phyloP scores from a whole-genome alignment of 2,113 vertebrate species.

The Astatotilapia flaviijosephi region DNA sequence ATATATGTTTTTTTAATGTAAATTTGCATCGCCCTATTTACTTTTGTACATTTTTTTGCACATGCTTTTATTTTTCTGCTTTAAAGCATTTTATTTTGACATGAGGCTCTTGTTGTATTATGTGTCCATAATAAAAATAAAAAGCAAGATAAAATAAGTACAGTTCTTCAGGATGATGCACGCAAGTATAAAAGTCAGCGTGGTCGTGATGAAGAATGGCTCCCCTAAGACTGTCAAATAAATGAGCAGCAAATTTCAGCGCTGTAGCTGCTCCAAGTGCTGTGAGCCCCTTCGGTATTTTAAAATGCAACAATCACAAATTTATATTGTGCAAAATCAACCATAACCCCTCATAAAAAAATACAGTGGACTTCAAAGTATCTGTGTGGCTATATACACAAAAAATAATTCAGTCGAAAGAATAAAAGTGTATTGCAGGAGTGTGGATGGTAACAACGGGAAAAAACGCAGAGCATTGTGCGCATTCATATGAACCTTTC shows the following conservation, averaged over 20 bases:
- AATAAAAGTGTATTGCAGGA: not conserved
- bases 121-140: not conserved
- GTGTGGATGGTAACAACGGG: not conserved
- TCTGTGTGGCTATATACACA: not conserved
- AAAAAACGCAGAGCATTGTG: not conserved
- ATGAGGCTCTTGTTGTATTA: not conserved
- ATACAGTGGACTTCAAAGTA: not conserved
- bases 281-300: not conserved
- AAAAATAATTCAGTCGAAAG: not conserved
- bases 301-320: not conserved
- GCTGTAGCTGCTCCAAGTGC: not conserved
- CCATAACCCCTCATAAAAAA: not conserved
- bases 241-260: not conserved
- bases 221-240: not conserved
- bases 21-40: not conserved
- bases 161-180: not conserved
- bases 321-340: not conserved
- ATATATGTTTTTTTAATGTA: not conserved
- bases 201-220: not conserved
- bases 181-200: not conserved
- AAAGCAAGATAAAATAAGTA: not conserved
- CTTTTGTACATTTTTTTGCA: not conserved
- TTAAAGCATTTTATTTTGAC: not conserved
- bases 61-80: not conserved
- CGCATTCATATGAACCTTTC: not conserved